A percentile compares a stretch with the other conserved stretches of the same genome.
Conservation (phyloP, 2,888 invertebrate genomes). For the Subacronicta megacephala region DNA sequence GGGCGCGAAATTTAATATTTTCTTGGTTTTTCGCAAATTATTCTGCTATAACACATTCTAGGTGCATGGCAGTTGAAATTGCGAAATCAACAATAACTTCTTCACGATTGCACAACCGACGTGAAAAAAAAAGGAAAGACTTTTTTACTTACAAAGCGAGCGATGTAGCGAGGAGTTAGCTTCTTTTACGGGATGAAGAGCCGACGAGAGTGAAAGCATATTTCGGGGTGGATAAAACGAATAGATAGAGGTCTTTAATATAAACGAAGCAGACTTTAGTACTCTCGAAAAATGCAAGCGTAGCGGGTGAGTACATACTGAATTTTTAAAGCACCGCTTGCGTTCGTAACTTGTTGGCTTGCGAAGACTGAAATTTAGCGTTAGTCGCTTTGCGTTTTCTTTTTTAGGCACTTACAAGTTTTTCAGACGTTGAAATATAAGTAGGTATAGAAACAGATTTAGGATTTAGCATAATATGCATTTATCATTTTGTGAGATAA, state of each 20-base stretch:
- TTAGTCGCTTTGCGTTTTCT: conserved; percentile 46
- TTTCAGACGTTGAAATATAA: conserved; percentile 30
- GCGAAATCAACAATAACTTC: too few relatives aligned
- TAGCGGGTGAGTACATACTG: conserved; percentile 80
- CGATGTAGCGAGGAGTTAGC: conserved; percentile 51
- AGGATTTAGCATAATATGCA: too few relatives aligned
- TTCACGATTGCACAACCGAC: too few relatives aligned
- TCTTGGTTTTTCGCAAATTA: too few relatives aligned
- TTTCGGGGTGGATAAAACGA: conserved; percentile 87
- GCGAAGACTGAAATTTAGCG: conserved; percentile 58
- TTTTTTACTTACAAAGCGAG: conserved; percentile 29
- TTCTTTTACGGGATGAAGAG: conserved; percentile 74
- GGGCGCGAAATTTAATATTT: too few relatives aligned
- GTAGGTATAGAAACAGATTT: too few relatives aligned
- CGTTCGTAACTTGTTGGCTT: conserved; percentile 64
- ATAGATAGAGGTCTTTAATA: conserved; percentile 90
- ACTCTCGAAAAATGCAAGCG: conserved; percentile 87
- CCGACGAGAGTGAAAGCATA: conserved; percentile 84
- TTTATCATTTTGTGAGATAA: too few relatives aligned
- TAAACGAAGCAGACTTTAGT: conserved; percentile 89
- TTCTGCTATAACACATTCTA: too few relatives aligned
- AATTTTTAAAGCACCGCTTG: conserved; percentile 81
- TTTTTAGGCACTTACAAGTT: conserved; percentile 36
- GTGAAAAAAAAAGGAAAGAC: too few relatives aligned
- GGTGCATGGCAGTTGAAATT: too few relatives aligned